These are phyloP conservation scores for Phylloscopus trochiloides DNA, from an alignment of 2,113 vertebrate species.

Conservation along the genomic window DNA sequence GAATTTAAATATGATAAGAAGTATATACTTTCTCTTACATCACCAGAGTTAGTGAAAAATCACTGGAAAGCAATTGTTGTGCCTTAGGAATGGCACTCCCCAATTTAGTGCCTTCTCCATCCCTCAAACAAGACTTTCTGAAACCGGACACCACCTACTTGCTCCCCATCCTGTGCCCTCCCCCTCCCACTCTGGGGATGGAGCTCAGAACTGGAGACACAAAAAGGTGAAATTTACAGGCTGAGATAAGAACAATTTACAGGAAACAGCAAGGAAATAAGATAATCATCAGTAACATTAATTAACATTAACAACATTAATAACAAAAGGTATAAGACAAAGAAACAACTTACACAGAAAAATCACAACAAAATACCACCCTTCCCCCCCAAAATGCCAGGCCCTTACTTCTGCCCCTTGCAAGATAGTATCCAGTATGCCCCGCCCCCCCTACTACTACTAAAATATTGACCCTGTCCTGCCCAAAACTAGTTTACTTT, in stretches of 20 bases:
- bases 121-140: neutral
- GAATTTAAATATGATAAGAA: neutral
- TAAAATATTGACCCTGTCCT: neutral
- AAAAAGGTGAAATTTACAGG: neutral
- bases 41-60: neutral
- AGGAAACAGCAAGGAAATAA: neutral
- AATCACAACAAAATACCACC: accelerated
- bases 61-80: neutral
- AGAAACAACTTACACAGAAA: neutral
- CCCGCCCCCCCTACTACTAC: too few relatives aligned
- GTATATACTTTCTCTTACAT: neutral
- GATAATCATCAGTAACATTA: neutral
- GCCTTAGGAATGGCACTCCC: neutral
- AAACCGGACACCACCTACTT: neutral
- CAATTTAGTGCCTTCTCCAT: neutral
- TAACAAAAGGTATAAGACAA: neutral
- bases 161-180: neutral
- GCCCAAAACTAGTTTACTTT: neutral
- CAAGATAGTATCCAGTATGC: accelerated
- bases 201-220: neutral
- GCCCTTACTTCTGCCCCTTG: neutral
- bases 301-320: neutral
- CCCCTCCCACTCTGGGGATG: accelerated
- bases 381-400: neutral
- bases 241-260: neutral